Evolutionary conservation across 2,113 vertebrate species (phyloP).

Genomic region (Ophiodon elongatus): DNA sequence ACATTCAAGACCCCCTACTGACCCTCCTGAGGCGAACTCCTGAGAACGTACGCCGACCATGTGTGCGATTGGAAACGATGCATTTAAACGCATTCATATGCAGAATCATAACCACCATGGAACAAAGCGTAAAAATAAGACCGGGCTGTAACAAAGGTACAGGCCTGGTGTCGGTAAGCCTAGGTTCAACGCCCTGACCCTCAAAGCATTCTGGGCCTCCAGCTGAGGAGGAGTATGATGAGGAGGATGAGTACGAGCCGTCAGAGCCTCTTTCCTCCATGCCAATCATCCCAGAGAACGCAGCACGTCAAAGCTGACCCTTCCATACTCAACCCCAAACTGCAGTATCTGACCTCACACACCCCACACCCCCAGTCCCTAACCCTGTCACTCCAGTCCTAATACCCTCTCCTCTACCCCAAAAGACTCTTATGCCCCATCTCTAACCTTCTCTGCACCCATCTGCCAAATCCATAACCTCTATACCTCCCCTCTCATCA

Average conservation of each 20-base stretch:
- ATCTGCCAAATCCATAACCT: slow-evolving; percentile 77
- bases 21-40: slow-evolving; percentile 23
- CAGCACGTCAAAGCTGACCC: slow-evolving; percentile 68
- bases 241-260: slow-evolving; percentile 63
- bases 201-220: slow-evolving; percentile 47
- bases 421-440: slow-evolving; percentile 68
- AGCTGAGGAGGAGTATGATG: slow-evolving; percentile 45
- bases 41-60: slow-evolving; percentile 51
- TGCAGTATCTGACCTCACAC: slow-evolving; percentile 73
- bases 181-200: slow-evolving; percentile 65
- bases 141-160: slow-evolving; percentile 57
- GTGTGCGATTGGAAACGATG: slow-evolving; percentile 42
- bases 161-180: slow-evolving; percentile 36
- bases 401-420: slow-evolving; percentile 65
- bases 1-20: slow-evolving; percentile 26
- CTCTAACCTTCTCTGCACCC: slow-evolving; percentile 76
- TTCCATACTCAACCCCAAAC: slow-evolving; percentile 55
- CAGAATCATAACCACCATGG: slow-evolving; percentile 62
- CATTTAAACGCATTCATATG: slow-evolving; percentile 65
- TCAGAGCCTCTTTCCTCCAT: slow-evolving; percentile 68
- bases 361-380: slow-evolving; percentile 77
- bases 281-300: slow-evolving; percentile 73
- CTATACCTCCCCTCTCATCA: slow-evolving; percentile 79
- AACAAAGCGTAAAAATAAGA: slow-evolving; percentile 43
- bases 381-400: slow-evolving; percentile 83